Percentiles rank a stretch among this genome's conserved stretches.
Conservation (phyloP, 2,113 vertebrate species). For the Megatriorchis doriae region DNA sequence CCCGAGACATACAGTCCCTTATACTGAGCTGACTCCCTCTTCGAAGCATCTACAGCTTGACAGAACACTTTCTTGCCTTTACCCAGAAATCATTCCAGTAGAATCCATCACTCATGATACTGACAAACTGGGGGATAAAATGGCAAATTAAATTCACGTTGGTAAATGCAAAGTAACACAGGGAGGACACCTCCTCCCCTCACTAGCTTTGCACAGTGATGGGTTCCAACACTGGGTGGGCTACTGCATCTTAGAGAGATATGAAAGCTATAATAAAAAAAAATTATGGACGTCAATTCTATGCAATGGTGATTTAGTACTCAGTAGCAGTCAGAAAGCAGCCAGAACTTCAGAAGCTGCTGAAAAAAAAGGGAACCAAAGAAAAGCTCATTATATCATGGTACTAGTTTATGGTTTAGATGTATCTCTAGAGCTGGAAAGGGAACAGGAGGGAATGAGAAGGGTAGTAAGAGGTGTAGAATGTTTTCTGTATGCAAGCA, state of each 20-base stretch:
- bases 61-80: background rate
- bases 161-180: background rate
- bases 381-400: background rate
- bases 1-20: background rate
- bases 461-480: background rate
- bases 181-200: background rate
- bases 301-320: background rate
- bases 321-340: background rate
- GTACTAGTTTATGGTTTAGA: background rate
- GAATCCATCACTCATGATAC: background rate
- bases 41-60: background rate
- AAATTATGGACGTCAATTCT: background rate
- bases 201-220: background rate
- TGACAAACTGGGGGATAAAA: background rate
- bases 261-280: background rate
- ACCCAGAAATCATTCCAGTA: background rate
- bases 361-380: background rate
- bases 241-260: background rate
- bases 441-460: background rate
- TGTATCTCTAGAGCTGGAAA: background rate
- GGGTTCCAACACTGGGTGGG: background rate
- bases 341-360: background rate
- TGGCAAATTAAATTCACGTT: background rate
- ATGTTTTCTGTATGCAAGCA: background rate
- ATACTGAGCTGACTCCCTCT: background rate